These are phyloP conservation scores for Nycteola revayana DNA, from an alignment of 2,888 invertebrate species.

Conservation along the genomic window DNA sequence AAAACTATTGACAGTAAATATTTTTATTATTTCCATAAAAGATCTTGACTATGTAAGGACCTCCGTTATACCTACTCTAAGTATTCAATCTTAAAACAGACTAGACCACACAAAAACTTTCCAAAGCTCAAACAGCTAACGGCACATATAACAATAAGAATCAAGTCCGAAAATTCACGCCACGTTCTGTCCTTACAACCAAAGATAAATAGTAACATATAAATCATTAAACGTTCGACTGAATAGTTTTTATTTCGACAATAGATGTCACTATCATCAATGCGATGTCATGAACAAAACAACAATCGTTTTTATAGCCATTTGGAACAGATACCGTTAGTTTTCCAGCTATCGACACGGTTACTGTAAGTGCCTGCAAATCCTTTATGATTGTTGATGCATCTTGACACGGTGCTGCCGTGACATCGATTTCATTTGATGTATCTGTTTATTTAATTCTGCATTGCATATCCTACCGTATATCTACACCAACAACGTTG, in stretches of 20 bases:
- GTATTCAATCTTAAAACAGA: too few species aligned
- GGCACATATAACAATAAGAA: conserved; percentile 5
- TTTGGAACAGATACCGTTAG: conserved; percentile 1
- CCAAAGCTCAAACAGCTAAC: conserved; percentile 1
- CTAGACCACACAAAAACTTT: too few species aligned
- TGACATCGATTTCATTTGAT: conserved; percentile 32
- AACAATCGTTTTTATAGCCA: conserved; percentile 5
- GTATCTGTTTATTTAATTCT: conserved; percentile 12
- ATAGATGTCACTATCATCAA: neutral
- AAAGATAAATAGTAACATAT: conserved; percentile 9
- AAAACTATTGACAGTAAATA: too few species aligned
- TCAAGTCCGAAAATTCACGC: neutral
- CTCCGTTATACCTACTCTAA: too few species aligned
- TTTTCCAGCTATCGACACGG: conserved; percentile 22
- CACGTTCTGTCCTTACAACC: conserved; percentile 4
- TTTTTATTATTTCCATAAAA: too few species aligned
- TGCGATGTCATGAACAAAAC: conserved; percentile 5
- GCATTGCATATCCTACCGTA: conserved; percentile 10
- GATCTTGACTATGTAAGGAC: too few species aligned
- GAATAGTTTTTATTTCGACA: conserved; percentile 7
- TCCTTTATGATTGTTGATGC: conserved; percentile 18
- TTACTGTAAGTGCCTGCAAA: conserved; percentile 11
- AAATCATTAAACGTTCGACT: conserved; percentile 11
- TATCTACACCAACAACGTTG: too few species aligned
- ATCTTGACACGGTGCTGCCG: conserved; percentile 25